Evolutionary conservation across 1,140 invertebrate species (phyloP).

Genomic region (Atopsyche davidsoni): DNA sequence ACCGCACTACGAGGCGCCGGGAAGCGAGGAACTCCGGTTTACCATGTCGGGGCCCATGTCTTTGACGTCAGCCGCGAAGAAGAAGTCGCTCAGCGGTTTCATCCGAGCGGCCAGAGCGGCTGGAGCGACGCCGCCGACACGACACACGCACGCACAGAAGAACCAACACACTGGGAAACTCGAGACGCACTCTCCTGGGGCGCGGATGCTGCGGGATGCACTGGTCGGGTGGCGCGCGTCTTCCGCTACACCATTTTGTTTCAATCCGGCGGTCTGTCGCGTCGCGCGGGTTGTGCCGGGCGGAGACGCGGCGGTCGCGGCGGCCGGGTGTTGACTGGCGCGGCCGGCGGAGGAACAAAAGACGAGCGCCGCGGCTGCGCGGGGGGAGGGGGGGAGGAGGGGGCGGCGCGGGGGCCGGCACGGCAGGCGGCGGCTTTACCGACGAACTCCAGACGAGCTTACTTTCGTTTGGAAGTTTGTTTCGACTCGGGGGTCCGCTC

Average conservation of each 20-base stretch:
- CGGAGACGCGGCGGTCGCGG: slow-evolving; percentile 20
- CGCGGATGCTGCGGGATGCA: too few relatives aligned
- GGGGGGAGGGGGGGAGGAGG: background rate
- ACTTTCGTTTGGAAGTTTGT: too few relatives aligned
- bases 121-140: slow-evolving; percentile 36
- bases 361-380: slow-evolving; percentile 7
- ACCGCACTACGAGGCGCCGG: background rate
- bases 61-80: slow-evolving; percentile 64
- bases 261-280: too few relatives aligned
- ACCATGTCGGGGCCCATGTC: slow-evolving; percentile 72
- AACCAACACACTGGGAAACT: slow-evolving; percentile 28
- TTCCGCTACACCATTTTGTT: too few relatives aligned
- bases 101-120: slow-evolving; percentile 52
- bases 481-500: too few relatives aligned
- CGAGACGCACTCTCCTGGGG: too few relatives aligned
- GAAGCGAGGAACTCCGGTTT: too few relatives aligned
- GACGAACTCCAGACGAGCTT: background rate
- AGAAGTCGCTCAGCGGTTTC: slow-evolving; percentile 64
- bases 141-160: slow-evolving; percentile 31
- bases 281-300: too few relatives aligned
- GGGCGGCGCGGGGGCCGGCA: background rate
- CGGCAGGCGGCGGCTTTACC: background rate
- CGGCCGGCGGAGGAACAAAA: slow-evolving; percentile 17
- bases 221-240: too few relatives aligned
- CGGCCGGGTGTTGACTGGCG: slow-evolving; percentile 18